Evolutionary conservation across 2,113 vertebrate species (phyloP), one percentile per base, ranked within the genome.

Genomic region (Corythoichthys haematopterus): DNA sequence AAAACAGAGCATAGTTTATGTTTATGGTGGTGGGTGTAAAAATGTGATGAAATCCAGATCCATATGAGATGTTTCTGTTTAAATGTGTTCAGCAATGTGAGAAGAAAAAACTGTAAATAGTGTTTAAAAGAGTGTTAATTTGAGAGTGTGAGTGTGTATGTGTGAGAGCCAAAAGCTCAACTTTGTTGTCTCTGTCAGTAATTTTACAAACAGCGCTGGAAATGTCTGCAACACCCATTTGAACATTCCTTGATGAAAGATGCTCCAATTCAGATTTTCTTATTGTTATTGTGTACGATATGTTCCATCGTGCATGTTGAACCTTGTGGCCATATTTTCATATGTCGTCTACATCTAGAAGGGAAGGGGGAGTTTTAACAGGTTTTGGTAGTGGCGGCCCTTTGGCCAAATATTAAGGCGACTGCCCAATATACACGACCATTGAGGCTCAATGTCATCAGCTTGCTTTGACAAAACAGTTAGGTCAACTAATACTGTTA

Each of bases 131-230:
- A 65, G 65, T 74, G 63, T 76, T 57, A 57, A 15, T 57, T 64
- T 37, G 60, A 65, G 14, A 46, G 15, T 43, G 40, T 43, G 6
- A 43, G 6, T 43, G 40, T 43, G 40, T 43, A 50, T 53, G 62
- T 55, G 53, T 57, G 68, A 61, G 70, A 71, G 43, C 61, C 61
- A 63, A 63, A 14, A 47, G 40, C 14, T 15, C 60, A 63, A 76
- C 57, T 74, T 81, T 68, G 33, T 36, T 36, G 60, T 72, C 35
- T 64, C 63, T 72, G 68, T 66, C 65, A 68, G 52, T 75, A 74
- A 75, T 71, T 82, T 79, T 69, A 68, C 7, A 28, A 35, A n/a
- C 6, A 35, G 28, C 12, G 28, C 33, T 5, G 53, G 53, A 55
- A 33, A 55, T 55, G 11, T 55, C 16, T 13, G 40, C 40, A 43